A percentile compares a stretch with the other conserved stretches of the same genome.
These are phyloP conservation scores for Anthonomus grandis DNA, from an alignment of 1,140 invertebrate genomes.

Conservation along the genomic window DNA sequence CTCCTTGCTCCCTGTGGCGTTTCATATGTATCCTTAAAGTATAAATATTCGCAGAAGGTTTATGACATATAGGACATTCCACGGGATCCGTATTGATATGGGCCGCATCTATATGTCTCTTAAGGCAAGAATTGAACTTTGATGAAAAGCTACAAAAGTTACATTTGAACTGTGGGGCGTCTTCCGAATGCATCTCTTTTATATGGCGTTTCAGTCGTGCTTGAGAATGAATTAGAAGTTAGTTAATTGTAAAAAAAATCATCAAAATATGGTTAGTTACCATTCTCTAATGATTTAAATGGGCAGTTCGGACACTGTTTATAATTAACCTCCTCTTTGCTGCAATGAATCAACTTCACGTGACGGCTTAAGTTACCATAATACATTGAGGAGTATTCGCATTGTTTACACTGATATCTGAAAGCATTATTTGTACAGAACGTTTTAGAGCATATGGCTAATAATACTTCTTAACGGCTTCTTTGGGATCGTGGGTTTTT, in stretches of 20 bases:
- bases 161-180: constrained; percentile 15
- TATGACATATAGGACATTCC: constrained; percentile 9
- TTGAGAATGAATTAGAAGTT: constrained; percentile 1
- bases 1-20: not conserved
- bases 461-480: constrained; percentile 9
- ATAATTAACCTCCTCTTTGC: constrained; percentile 10
- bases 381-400: constrained; percentile 7
- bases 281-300: constrained; percentile 17
- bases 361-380: constrained; percentile 14
- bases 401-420: constrained; percentile 16
- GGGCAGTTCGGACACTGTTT: constrained; percentile 7
- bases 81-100: constrained; percentile 13
- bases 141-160: constrained; percentile 12
- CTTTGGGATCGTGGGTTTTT: constrained; percentile 7
- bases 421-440: not conserved
- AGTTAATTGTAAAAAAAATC: not conserved
- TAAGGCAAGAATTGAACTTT: constrained; percentile 16
- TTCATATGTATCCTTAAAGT: constrained; percentile 13
- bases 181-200: constrained; percentile 13
- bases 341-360: constrained; percentile 12
- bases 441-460: not conserved
- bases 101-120: constrained; percentile 11
- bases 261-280: constrained; percentile 2
- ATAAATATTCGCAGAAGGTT: constrained; percentile 15
- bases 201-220: constrained; percentile 16